These are phyloP conservation scores for Portevinia maculata DNA, from an alignment of 2,888 invertebrate genomes.

Conservation along the genomic window DNA sequence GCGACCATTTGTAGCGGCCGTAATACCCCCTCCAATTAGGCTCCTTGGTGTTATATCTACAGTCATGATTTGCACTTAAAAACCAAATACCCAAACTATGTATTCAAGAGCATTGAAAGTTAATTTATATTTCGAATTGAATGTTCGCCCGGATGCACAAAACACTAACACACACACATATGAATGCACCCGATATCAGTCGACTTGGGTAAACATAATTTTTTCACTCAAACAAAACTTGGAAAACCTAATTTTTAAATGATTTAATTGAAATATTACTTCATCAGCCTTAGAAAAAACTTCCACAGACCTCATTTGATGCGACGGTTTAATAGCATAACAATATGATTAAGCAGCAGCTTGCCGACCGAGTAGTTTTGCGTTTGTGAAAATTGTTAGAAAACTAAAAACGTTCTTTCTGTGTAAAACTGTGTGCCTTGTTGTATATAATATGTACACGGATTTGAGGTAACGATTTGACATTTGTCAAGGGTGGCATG, in stretches of 20 bases:
- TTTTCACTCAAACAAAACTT: slow-evolving; percentile 23
- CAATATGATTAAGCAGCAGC: slow-evolving; percentile 14
- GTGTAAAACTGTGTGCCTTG: neutral
- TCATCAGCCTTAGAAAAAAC: slow-evolving; percentile 17
- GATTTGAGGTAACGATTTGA: slow-evolving; percentile 40
- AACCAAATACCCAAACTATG: slow-evolving; percentile 21
- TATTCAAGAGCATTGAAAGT: slow-evolving; percentile 39
- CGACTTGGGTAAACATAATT: slow-evolving; percentile 34
- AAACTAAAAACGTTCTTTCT: slow-evolving; percentile 46
- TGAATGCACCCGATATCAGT: slow-evolving; percentile 27
- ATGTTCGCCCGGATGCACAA: slow-evolving; percentile 24
- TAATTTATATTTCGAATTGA: slow-evolving; percentile 12
- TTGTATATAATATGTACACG: slow-evolving; percentile 13
- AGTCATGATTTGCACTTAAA: slow-evolving; percentile 50
- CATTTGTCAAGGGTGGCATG: slow-evolving; percentile 52
- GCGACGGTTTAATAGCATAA: neutral
- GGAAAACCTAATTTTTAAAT: slow-evolving; percentile 4
- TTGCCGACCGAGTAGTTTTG: slow-evolving; percentile 48
- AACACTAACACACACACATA: slow-evolving; percentile 20
- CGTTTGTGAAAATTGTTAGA: slow-evolving; percentile 66
- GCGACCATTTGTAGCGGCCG: slow-evolving; percentile 74
- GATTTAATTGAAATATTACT: slow-evolving; percentile 11
- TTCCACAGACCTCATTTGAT: neutral
- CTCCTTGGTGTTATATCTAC: slow-evolving; percentile 69
- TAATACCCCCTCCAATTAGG: slow-evolving; percentile 64